A percentile compares a stretch with the other conserved stretches of the same genome.
These are phyloP conservation scores for Volucella zonaria DNA, from an alignment of 2,888 invertebrate genomes.

Conservation along the genomic window DNA sequence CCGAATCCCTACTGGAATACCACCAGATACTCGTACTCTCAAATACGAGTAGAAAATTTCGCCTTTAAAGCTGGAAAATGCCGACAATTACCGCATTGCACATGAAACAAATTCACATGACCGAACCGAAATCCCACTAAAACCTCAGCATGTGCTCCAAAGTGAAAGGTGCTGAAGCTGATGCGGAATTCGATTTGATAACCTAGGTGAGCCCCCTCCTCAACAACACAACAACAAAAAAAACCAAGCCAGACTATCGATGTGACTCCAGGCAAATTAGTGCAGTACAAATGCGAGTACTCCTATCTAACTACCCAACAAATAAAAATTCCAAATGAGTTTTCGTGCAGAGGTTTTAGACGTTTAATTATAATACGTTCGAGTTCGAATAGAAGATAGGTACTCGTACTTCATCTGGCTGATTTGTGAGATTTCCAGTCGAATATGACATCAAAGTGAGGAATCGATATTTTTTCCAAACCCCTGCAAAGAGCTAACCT, in stretches of 20 bases:
- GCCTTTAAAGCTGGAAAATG: slow-evolving; percentile 27
- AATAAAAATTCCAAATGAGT: slow-evolving; percentile 13
- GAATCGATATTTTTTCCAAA: neutral
- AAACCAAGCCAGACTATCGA: neutral
- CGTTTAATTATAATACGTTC: slow-evolving; percentile 19
- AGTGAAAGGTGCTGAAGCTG: slow-evolving; percentile 55
- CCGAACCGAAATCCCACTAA: slow-evolving; percentile 31
- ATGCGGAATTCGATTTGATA: slow-evolving; percentile 44
- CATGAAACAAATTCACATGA: slow-evolving; percentile 35
- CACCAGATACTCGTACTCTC: neutral
- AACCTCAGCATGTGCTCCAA: slow-evolving; percentile 25
- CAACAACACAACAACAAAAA: slow-evolving; percentile 7
- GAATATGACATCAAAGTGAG: neutral
- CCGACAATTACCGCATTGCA: slow-evolving; percentile 36
- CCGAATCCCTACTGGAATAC: slow-evolving; percentile 19
- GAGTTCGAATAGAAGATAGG: too few species aligned
- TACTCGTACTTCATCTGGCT: neutral
- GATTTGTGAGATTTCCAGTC: neutral
- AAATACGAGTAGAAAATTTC: slow-evolving; percentile 21
- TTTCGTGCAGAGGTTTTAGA: slow-evolving; percentile 15
- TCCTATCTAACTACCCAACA: slow-evolving; percentile 1
- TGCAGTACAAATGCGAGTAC: too few species aligned
- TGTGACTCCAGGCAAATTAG: neutral
- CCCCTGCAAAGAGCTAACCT: neutral
- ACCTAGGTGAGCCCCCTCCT: slow-evolving; percentile 7